Percentiles rank a stretch among this genome's conserved stretches.
These are phyloP conservation scores for Stegodyphus dumicola DNA, from an alignment of 1,140 invertebrate genomes.

Conservation along the genomic window DNA sequence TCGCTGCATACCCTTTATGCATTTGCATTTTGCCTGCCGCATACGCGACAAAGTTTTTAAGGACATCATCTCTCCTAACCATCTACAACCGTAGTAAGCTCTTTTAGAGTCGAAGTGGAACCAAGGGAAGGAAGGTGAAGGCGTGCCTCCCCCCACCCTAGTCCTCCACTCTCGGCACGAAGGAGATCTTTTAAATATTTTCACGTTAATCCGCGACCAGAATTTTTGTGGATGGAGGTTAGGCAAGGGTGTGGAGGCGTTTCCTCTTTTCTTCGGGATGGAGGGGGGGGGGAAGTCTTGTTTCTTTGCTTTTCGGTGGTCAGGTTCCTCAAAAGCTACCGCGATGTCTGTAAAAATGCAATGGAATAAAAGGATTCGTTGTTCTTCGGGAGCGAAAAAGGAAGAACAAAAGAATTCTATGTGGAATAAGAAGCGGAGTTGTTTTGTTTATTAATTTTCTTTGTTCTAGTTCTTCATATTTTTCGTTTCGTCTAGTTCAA, in stretches of 20 bases:
- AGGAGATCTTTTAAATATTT: conserved; percentile 46
- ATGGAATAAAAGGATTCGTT: no score
- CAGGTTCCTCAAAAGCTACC: no score
- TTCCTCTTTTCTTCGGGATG: no score
- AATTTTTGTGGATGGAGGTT: neutral
- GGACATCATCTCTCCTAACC: conserved; percentile 27
- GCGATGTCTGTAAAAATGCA: no score
- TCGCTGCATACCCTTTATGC: neutral
- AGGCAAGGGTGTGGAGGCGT: neutral
- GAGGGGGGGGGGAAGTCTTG: no score
- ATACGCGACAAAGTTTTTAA: conserved; percentile 47
- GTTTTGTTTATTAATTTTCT: no score
- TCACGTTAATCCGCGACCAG: conserved; percentile 30
- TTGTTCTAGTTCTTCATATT: no score
- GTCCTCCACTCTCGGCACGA: neutral
- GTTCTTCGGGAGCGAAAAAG: no score
- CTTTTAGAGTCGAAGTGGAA: neutral
- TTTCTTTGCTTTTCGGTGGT: no score
- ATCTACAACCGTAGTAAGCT: conserved; percentile 16
- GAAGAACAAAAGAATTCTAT: no score
- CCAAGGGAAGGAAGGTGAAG: neutral
- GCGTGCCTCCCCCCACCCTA: neutral
- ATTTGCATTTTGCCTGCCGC: conserved; percentile 43
- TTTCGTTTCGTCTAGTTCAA: no score
- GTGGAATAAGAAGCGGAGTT: no score